These are phyloP conservation scores for Heliconius hortense DNA, from an alignment of 2,888 invertebrate species.

Conservation along the genomic window DNA sequence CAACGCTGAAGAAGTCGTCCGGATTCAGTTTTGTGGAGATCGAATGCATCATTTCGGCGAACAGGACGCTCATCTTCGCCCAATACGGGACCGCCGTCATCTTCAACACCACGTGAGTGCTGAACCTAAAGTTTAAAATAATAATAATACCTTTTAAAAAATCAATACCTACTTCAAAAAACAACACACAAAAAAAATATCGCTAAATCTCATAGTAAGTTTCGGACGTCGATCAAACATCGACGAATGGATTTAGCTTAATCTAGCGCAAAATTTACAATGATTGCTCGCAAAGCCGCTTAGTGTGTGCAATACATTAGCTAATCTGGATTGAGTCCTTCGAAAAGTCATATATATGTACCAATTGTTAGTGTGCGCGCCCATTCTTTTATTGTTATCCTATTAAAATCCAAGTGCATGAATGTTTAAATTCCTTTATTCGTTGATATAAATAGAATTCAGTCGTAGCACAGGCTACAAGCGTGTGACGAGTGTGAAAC, in stretches of 20 bases:
- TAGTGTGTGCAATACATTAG: constrained; percentile 11
- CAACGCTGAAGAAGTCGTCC: constrained; percentile 85
- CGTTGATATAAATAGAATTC: neutral
- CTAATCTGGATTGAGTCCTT: constrained; percentile 8
- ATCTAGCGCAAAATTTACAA: neutral
- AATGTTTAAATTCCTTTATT: neutral
- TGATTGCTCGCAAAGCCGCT: constrained; percentile 10
- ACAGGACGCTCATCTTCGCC: constrained; percentile 86
- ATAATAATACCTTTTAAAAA: neutral
- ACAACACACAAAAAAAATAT: no score
- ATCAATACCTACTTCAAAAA: no score
- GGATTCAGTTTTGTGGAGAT: constrained; percentile 86
- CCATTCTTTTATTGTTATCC: neutral
- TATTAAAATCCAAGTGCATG: neutral
- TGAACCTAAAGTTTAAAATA: constrained; percentile 76
- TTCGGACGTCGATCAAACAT: neutral
- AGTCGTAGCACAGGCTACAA: neutral
- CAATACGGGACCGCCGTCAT: constrained; percentile 80
- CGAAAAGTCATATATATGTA: neutral
- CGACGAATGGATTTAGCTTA: neutral
- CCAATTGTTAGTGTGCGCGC: neutral
- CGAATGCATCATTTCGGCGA: constrained; percentile 87
- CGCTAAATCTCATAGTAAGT: neutral
- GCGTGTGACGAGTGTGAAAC: no score
- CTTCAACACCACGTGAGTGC: constrained; percentile 84